Evolutionary conservation across 2,113 vertebrate species (phyloP), one percentile per base, ranked within the genome.

Genomic region (Hemiprocne comata): DNA sequence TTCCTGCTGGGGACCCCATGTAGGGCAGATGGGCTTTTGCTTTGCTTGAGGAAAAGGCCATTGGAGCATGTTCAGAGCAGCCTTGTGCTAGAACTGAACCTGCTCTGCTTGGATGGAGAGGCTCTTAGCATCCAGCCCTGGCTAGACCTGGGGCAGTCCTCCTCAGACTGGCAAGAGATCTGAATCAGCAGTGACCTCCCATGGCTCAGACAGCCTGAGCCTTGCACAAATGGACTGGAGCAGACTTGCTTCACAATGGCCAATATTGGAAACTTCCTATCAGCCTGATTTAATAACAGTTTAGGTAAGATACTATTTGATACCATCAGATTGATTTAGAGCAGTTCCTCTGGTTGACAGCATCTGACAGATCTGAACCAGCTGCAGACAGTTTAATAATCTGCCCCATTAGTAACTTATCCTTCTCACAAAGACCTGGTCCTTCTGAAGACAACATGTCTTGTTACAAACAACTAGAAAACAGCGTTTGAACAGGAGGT

Each of bases 1-100:
- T 29, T 87, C 33, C 40, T 66, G 24, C 36, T 1, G 1, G 11
- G 8, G 6, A 46, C 6, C 16, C 15, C 46, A 5, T 0, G 1
- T 1, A 57, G 2, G 24, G 36, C 33, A 61, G 46, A 71, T 14
- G 15, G 9, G 17, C 3, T 79, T 64, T 20, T 1, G 0, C 10
- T 77, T 38, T 44, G 8, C 26, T 46, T 42, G 29, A 2, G 1
- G 57, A 36, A 75, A 62, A 62, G 19, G n/a, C 23, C 33, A 36
- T 20, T 17, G 11, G 4, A 33, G 9, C 2, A 1, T n/a, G n/a
- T 54, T 62, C 46, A 62, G 73, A 62, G 29, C 15, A 79, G 17
- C 3, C 20, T 40, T 46, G 38, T 61, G 42, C 28, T 50, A 29
- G 51, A 75, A 33, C 20, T 48, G 48, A 62, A 46, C 19, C 31